Base-by-base conservation (phyloP, 2,888 invertebrate genomes). In the Tuta absoluta region DNA sequence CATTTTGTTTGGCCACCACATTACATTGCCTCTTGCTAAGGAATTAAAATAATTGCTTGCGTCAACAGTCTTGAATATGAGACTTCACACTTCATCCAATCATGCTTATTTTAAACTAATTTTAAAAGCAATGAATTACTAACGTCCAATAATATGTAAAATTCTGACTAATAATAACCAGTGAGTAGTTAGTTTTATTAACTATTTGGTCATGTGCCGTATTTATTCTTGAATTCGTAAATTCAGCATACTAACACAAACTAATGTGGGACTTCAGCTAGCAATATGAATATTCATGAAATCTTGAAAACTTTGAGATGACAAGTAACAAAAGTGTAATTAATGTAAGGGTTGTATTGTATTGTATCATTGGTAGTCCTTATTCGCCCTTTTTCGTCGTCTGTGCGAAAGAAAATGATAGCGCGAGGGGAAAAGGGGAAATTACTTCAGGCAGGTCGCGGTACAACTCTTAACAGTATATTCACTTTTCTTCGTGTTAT, bases 21-120 rank as follows among this genome's bases (percentile, higher is more conserved):
- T 33, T 38, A 38, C 58, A 58, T 17, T 38, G 58, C 38, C 58
- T 58, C 38, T 38, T 38, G 58, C 37, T 37, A 38, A 12, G 3
- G 19, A 38, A 37, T 58, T 17, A 17, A 38, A 19, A 2, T 19
- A n/a, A 21, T 58, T 0, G 58, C 58, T 58, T 58, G 58, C 58
- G 14, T 19, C 24, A 5, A 37, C 10, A 38, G 58, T 58, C 58
- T 21, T 21, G 17, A 21, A 58, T 37, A 45, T 17, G 17, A 38
- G 38, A 58, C 58, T 38, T 33, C 33, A 10, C 3, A 37, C 10
- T 17, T 58, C 38, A 58, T 14, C 19, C 58, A 58, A 19, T 5
- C 38, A 38, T 58, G 0, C 0, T 7, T 10, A 28, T 17, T 14
- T 53, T 53, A 1, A 21, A 53, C 14, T 23, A 53, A 53, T 21